These are phyloP conservation scores for Oryzias celebensis DNA, from an alignment of 2,113 vertebrate genomes.

Conservation along the genomic window DNA sequence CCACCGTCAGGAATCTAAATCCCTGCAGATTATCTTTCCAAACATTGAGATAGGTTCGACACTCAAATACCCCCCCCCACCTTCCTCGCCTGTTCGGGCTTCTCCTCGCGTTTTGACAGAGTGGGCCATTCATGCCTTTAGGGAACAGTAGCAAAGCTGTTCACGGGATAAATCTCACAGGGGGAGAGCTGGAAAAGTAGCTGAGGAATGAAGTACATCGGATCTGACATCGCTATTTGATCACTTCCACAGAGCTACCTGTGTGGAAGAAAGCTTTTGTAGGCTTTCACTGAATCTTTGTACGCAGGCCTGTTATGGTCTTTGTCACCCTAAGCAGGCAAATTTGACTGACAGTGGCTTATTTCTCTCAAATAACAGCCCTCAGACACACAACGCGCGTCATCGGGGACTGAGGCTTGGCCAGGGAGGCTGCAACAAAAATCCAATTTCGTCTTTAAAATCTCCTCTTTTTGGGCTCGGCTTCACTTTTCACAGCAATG, in stretches of 20 bases:
- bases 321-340: background rate
- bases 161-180: slow-evolving; percentile 38
- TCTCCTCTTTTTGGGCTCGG: background rate
- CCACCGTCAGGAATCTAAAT: slow-evolving; percentile 60
- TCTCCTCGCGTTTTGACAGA: slow-evolving; percentile 54
- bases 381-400: background rate
- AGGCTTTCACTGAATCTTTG: background rate
- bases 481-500: slow-evolving; percentile 1
- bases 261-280: slow-evolving; percentile 26
- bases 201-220: slow-evolving; percentile 33
- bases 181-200: slow-evolving; percentile 32
- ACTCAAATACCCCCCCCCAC: slow-evolving; percentile 28
- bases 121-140: slow-evolving; percentile 63
- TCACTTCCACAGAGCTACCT: slow-evolving; percentile 49
- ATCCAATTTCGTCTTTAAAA: background rate
- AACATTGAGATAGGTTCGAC: slow-evolving; percentile 59
- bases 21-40: slow-evolving; percentile 70
- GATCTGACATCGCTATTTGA: slow-evolving; percentile 41
- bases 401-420: background rate
- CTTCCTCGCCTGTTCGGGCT: slow-evolving; percentile 20
- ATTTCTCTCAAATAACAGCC: slow-evolving; percentile 20
- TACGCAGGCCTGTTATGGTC: background rate
- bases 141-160: slow-evolving; percentile 72
- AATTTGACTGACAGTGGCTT: background rate
- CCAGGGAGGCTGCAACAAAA: background rate